Evolutionary conservation across 1,140 invertebrate species (phyloP).

Genomic region (Temnothorax curvispinosus): DNA sequence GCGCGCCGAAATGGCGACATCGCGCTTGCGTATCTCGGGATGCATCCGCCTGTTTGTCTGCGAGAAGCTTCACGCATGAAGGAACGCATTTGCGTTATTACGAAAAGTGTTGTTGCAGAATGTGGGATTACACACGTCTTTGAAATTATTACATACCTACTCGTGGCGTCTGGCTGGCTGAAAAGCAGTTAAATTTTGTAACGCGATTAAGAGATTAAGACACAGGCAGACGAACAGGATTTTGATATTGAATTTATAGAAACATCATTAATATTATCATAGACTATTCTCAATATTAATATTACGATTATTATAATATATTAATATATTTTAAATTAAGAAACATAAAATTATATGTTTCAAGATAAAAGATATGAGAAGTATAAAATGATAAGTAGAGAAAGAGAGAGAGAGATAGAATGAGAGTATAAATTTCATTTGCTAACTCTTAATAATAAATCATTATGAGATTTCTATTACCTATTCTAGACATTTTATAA

Average conservation of each 20-base stretch:
- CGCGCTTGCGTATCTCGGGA: slow-evolving; percentile 41
- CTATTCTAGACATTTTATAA: not conserved
- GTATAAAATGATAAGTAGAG: not conserved
- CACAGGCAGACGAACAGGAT: not conserved
- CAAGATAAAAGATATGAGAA: not conserved
- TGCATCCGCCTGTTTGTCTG: slow-evolving; percentile 41
- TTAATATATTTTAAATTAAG: not conserved
- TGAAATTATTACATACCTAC: not conserved
- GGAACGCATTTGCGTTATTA: slow-evolving; percentile 19
- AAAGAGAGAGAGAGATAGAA: not conserved
- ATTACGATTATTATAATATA: not conserved
- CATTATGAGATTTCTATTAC: not conserved
- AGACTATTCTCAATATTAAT: not conserved
- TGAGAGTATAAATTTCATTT: not conserved
- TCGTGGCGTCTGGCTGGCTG: not conserved
- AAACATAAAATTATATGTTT: not conserved
- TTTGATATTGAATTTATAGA: not conserved
- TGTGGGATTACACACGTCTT: not conserved
- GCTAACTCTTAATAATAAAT: not conserved
- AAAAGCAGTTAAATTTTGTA: not conserved
- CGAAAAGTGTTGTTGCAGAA: not conserved
- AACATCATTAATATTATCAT: not conserved
- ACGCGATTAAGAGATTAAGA: not conserved
- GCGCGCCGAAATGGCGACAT: slow-evolving; percentile 39
- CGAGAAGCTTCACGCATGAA: slow-evolving; percentile 28